Evolutionary conservation across 2,113 vertebrate genomes (phyloP).

Genomic region (Trematocara variabile): DNA sequence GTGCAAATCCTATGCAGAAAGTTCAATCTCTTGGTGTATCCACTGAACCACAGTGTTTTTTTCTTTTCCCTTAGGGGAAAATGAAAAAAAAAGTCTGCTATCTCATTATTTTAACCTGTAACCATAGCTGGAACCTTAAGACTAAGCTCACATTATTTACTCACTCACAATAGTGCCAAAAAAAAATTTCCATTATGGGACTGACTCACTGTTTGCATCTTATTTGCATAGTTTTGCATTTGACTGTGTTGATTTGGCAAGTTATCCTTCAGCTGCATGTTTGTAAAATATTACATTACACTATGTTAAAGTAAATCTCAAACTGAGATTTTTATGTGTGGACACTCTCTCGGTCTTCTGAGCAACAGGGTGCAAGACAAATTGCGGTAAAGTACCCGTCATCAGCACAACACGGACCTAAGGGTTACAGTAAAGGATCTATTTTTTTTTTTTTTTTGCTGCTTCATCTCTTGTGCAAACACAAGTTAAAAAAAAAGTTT

Average conservation of each 20-base stretch:
- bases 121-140: not conserved
- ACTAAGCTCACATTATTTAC: not conserved
- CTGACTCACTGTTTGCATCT: conserved; percentile 57
- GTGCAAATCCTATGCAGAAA: not conserved
- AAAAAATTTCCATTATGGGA: conserved; percentile 18
- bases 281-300: not conserved
- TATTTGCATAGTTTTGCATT: conserved; percentile 69
- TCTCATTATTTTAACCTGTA: not conserved
- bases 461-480: conserved; percentile 58
- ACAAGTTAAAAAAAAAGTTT: conserved; percentile 17
- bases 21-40: not conserved
- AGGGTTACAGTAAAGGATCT: conserved; percentile 23
- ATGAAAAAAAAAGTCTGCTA: not conserved
- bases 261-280: not conserved
- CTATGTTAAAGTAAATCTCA: not conserved
- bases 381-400: conserved; percentile 4
- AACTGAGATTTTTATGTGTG: conserved; percentile 27
- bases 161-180: not conserved
- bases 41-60: not conserved
- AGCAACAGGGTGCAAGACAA: not conserved
- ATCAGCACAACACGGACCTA: not conserved
- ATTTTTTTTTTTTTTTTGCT: not conserved
- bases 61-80: not conserved
- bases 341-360: not conserved
- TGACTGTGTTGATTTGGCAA: conserved; percentile 7